Percentiles rank a stretch among this genome's conserved stretches.
Conservation (phyloP, 2,888 invertebrate genomes). For the Drosophila ezoana region DNA sequence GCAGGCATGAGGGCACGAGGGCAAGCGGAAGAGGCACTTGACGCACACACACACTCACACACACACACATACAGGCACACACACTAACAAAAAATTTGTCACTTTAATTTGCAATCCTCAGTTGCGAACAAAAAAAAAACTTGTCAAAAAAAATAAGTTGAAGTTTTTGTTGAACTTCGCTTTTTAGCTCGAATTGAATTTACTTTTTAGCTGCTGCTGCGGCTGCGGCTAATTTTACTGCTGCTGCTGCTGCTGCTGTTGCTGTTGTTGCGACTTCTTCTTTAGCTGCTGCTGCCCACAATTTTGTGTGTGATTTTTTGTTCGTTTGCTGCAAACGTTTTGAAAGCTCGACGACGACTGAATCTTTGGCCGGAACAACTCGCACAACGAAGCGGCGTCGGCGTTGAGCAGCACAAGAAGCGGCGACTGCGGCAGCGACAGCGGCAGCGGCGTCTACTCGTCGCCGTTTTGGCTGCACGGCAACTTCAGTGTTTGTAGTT, state of each 20-base stretch:
- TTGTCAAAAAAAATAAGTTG: constrained; percentile 16
- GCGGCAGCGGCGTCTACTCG: constrained; percentile 46
- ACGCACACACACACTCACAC: constrained; percentile 2
- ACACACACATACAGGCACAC: constrained; percentile 2
- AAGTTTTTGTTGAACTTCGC: constrained; percentile 11
- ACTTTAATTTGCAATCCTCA: constrained; percentile 40
- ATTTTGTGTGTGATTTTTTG: constrained; percentile 38
- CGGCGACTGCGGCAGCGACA: constrained; percentile 22
- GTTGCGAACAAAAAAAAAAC: constrained; percentile 22
- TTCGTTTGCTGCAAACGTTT: constrained; percentile 82
- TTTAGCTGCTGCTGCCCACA: constrained; percentile 32
- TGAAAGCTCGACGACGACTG: constrained; percentile 85
- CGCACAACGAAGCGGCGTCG: constrained; percentile 68
- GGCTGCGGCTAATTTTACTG: constrained; percentile 31
- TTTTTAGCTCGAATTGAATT: constrained; percentile 13
- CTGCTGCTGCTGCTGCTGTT: constrained; percentile 47
- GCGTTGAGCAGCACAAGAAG: constrained; percentile 24
- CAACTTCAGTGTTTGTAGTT: constrained; percentile 53
- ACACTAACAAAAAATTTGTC: constrained; percentile 25
- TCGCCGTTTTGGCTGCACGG: constrained; percentile 58
- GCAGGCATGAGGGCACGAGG: neutral
- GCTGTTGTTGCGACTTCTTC: constrained; percentile 48
- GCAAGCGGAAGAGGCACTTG: constrained; percentile 3
- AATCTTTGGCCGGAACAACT: constrained; percentile 70
- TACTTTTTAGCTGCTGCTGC: constrained; percentile 46